These are phyloP conservation scores for Dascillus cervinus DNA, from an alignment of 2,888 invertebrate genomes.

Conservation along the genomic window DNA sequence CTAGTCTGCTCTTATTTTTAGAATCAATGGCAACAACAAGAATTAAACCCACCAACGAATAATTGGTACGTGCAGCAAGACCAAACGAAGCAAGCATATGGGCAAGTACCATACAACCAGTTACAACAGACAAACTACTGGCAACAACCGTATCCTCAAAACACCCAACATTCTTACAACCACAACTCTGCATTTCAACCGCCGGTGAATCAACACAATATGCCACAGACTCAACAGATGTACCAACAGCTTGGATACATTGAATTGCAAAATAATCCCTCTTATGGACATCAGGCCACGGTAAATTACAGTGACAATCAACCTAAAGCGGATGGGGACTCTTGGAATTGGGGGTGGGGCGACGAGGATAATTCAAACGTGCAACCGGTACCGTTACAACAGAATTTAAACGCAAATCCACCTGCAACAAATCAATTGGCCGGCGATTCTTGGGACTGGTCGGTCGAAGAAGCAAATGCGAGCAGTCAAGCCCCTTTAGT, in stretches of 20 bases:
- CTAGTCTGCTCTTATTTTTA: conserved; percentile 14
- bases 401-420: conserved; percentile 21
- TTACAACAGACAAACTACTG: conserved; percentile 29
- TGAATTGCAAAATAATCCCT: conserved; percentile 6
- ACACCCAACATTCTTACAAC: conserved; percentile 35
- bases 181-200: conserved; percentile 19
- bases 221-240: conserved; percentile 12
- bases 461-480: conserved; percentile 44
- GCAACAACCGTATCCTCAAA: conserved; percentile 23
- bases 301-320: conserved; percentile 32
- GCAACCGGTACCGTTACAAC: conserved; percentile 25
- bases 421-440: conserved; percentile 41
- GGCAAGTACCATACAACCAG: conserved; percentile 26
- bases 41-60: conserved; percentile 39
- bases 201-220: conserved; percentile 25
- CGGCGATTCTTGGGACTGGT: conserved; percentile 57
- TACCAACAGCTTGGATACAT: background rate
- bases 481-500: background rate
- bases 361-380: conserved; percentile 43
- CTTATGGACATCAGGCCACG: conserved; percentile 9
- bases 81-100: conserved; percentile 20
- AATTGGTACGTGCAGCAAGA: conserved; percentile 42
- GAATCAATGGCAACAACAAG: conserved; percentile 40
- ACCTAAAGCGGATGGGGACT: conserved; percentile 29
- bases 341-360: conserved; percentile 58